phyloP scores from a whole-genome alignment of 2,113 vertebrate genomes.

The Lepidothrix coronata region DNA sequence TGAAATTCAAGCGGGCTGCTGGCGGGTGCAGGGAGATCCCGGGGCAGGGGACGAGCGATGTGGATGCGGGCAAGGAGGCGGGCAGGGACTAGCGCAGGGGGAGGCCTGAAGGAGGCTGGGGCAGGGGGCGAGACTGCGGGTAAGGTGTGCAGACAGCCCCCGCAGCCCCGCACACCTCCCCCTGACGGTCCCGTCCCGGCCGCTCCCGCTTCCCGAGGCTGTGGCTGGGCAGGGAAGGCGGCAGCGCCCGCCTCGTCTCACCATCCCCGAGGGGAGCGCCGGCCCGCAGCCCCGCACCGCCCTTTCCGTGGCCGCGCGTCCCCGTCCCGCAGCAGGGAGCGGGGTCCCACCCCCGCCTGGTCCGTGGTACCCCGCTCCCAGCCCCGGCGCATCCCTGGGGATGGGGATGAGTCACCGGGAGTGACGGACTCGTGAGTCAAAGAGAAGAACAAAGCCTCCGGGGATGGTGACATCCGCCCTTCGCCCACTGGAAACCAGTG shows the following conservation, averaged over 20 bases:
- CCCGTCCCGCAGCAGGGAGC: rapidly evolving
- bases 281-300: rapidly evolving
- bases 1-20: neutral
- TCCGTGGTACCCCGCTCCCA: neutral
- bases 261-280: neutral
- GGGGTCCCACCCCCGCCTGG: neutral
- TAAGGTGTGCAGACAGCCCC: neutral
- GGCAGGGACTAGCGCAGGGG: neutral
- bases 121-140: neutral
- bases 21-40: no score
- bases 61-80: neutral
- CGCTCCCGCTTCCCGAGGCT: neutral
- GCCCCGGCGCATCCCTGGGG: neutral
- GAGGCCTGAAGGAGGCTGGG: neutral
- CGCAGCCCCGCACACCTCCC: neutral
- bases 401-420: neutral
- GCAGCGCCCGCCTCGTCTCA: neutral
- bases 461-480: neutral
- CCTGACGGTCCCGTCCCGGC: neutral
- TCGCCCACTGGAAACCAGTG: neutral
- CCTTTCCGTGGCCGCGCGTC: rapidly evolving
- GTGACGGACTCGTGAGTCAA: neutral
- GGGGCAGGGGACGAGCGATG: neutral
- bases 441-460: neutral
- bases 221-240: neutral